phyloP scores from a whole-genome alignment of 2,888 invertebrate genomes.

The Acanthopleura granulata region DNA sequence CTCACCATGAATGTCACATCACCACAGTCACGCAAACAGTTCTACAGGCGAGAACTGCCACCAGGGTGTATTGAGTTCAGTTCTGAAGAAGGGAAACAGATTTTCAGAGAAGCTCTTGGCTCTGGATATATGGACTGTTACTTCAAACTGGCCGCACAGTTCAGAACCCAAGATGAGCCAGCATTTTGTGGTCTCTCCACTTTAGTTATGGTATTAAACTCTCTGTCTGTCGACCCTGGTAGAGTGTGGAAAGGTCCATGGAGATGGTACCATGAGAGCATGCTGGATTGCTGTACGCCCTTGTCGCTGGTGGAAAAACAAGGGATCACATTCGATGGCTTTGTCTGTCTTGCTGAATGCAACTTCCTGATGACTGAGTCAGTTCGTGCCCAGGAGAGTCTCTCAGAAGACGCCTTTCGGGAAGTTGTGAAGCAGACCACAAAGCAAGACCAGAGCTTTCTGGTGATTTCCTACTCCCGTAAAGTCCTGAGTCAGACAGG shows the following conservation, averaged over 20 bases:
- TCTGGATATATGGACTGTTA: slow-evolving; percentile 65
- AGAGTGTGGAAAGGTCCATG: slow-evolving; percentile 67
- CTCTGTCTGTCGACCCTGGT: slow-evolving; percentile 67
- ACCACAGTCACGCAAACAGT: slow-evolving; percentile 14
- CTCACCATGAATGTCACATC: no score
- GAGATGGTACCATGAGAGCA: slow-evolving; percentile 71
- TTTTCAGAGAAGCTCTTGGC: slow-evolving; percentile 63
- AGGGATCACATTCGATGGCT: slow-evolving; percentile 67
- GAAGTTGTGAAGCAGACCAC: slow-evolving; percentile 37
- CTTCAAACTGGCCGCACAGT: slow-evolving; percentile 68
- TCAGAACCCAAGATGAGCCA: slow-evolving; percentile 70
- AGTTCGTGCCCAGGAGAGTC: slow-evolving; percentile 28
- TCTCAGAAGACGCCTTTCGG: slow-evolving; percentile 37
- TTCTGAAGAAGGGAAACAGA: slow-evolving; percentile 61
- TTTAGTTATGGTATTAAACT: slow-evolving; percentile 68
- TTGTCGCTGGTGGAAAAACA: slow-evolving; percentile 52
- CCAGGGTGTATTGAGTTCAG: slow-evolving; percentile 65
- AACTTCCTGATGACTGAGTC: slow-evolving; percentile 59
- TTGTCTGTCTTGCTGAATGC: slow-evolving; percentile 67
- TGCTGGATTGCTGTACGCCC: slow-evolving; percentile 70
- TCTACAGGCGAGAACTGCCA: slow-evolving; percentile 65
- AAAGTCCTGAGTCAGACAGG: slow-evolving; percentile 65
- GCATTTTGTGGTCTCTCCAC: slow-evolving; percentile 70
- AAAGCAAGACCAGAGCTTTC: slow-evolving; percentile 46
- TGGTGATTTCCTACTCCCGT: slow-evolving; percentile 66